Evolutionary conservation across 2,797 vertebrate genomes (phyloP), one percentile per base, ranked within the genome.

Genomic region (Oophaga sylvatica): DNA sequence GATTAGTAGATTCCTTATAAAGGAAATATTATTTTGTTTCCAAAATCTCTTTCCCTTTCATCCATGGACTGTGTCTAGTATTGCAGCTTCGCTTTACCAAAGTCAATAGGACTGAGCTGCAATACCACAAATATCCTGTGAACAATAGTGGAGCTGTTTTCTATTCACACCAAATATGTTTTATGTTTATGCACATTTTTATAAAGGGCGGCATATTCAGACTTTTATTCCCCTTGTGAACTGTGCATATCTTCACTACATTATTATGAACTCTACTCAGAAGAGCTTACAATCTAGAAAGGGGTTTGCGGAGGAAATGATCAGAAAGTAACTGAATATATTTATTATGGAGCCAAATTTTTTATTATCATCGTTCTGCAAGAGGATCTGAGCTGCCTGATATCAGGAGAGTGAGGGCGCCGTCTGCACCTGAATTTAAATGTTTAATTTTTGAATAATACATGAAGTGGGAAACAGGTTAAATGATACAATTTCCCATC

Each of bases 401-500:
- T 85, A 59, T 7, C 56, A 2, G 19, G 31, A 67, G 0, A 68
- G 75, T 48, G 75, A n/a, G 75, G 75, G 75, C 48, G 22, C 22
- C 75, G 48, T 12, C 75, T 77, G 48, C 75, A 77, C 75, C 75
- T 56, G 73, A 56, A 77, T 77, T 53, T 53, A 15, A 76, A 76
- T 53, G 73, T 76, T 77, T 77, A 77, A 77, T 77, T 56, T 77
- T 22, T 77, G 75, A 77, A 77, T 77, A 77, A 77, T 77, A 77
- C 75, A 77, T 77, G 75, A 77, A 77, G 22, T 26, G 26, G 75
- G 75, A 77, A 77, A 56, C 75, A 77, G 75, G 75, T 77, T 77
- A 77, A 77, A 77, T 77, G 75, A 77, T 77, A 53, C 75, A 53
- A 77, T 77, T 77, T 77, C 75, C 48, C 53, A 53, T 77, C 75